Evolutionary conservation across 2,113 vertebrate species (phyloP).

Genomic region (Leucosticte australis): DNA sequence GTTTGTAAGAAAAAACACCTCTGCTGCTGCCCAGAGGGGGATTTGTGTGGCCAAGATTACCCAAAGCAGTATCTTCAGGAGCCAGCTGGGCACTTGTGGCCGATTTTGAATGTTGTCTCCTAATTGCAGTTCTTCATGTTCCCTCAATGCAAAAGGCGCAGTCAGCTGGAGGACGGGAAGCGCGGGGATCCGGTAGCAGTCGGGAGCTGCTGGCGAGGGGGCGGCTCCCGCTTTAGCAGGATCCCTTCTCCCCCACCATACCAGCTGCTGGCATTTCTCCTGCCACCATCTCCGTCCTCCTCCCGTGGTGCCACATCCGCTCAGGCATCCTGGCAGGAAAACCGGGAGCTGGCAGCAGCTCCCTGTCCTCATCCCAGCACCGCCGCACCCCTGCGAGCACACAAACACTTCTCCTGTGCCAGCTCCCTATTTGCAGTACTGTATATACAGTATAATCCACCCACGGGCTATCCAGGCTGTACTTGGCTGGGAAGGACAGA

Average conservation of each 20-base stretch:
- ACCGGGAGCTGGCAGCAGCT: background rate
- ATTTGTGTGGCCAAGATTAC: background rate
- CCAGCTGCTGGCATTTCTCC: background rate
- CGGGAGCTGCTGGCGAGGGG: background rate
- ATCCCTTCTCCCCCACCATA: background rate
- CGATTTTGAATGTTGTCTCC: background rate
- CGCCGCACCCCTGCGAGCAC: background rate
- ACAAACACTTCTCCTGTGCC: background rate
- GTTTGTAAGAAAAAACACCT: background rate
- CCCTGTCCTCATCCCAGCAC: background rate
- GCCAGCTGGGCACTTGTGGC: background rate
- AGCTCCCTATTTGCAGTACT: slow-evolving; percentile 3
- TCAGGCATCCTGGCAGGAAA: background rate
- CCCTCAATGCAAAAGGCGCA: background rate
- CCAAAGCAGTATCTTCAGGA: background rate
- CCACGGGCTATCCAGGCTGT: background rate
- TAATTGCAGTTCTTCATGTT: background rate
- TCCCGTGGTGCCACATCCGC: background rate
- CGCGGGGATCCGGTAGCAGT: background rate
- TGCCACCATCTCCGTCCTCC: background rate
- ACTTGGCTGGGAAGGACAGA: slow-evolving; percentile 32
- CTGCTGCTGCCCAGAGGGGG: background rate
- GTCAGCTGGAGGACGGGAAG: background rate
- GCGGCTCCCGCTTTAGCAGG: background rate
- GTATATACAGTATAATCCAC: slow-evolving; percentile 36